Percentiles rank a stretch among this genome's conserved stretches.
Conservation (phyloP, 2,888 invertebrate species). For the Xestobium rufovillosum region DNA sequence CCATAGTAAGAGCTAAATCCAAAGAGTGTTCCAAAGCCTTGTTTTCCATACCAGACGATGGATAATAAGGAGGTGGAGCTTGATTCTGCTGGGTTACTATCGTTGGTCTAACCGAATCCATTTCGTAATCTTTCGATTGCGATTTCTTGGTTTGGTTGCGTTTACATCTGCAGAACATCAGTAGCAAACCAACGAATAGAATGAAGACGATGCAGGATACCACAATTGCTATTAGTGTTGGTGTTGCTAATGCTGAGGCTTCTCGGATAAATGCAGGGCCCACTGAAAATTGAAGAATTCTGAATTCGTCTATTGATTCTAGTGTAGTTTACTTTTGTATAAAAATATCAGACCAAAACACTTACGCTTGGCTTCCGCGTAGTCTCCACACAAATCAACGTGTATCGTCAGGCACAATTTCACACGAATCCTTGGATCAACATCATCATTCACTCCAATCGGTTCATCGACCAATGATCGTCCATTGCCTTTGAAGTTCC, state of each 20-base stretch:
- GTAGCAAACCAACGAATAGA: conserved; percentile 64
- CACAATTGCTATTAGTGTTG: conserved; percentile 69
- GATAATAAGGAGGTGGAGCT: conserved; percentile 84
- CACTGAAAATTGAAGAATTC: conserved; percentile 54
- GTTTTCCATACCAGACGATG: conserved; percentile 82
- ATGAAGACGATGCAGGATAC: conserved; percentile 76
- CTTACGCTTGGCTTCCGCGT: conserved; percentile 78
- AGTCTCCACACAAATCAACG: conserved; percentile 76
- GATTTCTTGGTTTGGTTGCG: conserved; percentile 76
- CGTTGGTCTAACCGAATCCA: conserved; percentile 79
- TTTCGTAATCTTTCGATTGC: conserved; percentile 81
- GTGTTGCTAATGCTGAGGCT: conserved; percentile 67
- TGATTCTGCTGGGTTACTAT: conserved; percentile 81
- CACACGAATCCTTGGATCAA: conserved; percentile 64
- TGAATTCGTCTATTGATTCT: too few species aligned
- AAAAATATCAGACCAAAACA: conserved; percentile 26
- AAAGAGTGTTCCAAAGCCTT: conserved; percentile 85
- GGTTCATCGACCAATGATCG: conserved; percentile 51
- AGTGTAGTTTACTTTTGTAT: conserved; percentile 1
- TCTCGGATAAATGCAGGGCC: conserved; percentile 76
- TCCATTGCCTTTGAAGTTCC: conserved; percentile 41
- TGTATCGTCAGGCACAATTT: conserved; percentile 76
- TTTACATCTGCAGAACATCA: conserved; percentile 81
- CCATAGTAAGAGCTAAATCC: conserved; percentile 74
- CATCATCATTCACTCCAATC: conserved; percentile 53